Percentiles rank a stretch among this genome's conserved stretches.
These are phyloP conservation scores for Drosophila punjabiensis DNA, from an alignment of 1,140 invertebrate species.

Conservation along the genomic window DNA sequence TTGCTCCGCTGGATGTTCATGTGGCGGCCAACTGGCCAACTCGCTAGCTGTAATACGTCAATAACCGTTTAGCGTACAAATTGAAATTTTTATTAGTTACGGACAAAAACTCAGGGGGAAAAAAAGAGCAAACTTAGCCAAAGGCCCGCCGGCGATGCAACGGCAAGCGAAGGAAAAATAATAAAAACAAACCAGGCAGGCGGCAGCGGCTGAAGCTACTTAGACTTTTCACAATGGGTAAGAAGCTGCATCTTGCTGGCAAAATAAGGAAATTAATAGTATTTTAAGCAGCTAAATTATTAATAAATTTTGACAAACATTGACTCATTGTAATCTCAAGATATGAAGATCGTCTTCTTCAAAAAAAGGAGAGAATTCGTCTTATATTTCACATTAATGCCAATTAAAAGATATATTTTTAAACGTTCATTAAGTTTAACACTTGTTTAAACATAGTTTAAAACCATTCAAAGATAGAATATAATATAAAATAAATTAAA, in stretches of 20 bases:
- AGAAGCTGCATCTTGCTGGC: no score
- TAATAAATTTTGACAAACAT: neutral
- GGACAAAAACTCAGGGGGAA: slow-evolving; percentile 50
- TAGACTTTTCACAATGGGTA: slow-evolving; percentile 46
- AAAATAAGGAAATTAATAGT: neutral
- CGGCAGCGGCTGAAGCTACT: slow-evolving; percentile 49
- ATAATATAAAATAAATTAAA: no score
- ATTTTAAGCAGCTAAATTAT: no score
- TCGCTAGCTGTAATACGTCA: slow-evolving; percentile 79
- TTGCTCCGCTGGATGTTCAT: slow-evolving; percentile 25
- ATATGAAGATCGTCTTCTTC: no score
- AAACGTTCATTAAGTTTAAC: no score
- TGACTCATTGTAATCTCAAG: no score
- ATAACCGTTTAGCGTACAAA: slow-evolving; percentile 84
- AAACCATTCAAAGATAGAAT: no score
- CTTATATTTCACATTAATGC: no score
- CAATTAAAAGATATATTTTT: no score
- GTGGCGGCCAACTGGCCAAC: slow-evolving; percentile 15
- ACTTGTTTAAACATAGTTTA: neutral
- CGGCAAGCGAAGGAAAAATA: slow-evolving; percentile 44
- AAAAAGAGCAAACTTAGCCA: slow-evolving; percentile 74
- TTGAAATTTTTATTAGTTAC: slow-evolving; percentile 84
- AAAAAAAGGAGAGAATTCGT: no score
- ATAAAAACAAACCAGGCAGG: slow-evolving; percentile 45
- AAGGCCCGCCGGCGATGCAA: slow-evolving; percentile 69